phyloP scores from a whole-genome alignment of 2,888 invertebrate species.

The Drosophila macrospina region DNA sequence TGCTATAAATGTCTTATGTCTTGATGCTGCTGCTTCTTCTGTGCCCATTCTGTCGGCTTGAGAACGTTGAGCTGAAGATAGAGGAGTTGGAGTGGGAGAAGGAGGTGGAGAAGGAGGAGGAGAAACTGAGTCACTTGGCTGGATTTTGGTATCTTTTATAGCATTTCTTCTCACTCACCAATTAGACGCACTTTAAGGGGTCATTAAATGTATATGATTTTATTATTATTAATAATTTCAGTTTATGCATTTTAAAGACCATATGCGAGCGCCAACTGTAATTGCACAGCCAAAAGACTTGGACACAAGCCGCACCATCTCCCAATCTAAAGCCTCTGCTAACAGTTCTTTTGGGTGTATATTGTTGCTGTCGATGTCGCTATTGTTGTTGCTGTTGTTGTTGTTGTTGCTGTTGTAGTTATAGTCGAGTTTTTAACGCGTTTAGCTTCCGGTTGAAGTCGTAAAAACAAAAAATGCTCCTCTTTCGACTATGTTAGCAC shows the following conservation, averaged over 20 bases:
- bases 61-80: conserved; percentile 20
- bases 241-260: conserved; percentile 60
- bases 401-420: conserved; percentile 23
- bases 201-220: conserved; percentile 59
- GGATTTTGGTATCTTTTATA: conserved; percentile 49
- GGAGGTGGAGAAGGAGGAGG: neutral
- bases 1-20: conserved; percentile 70
- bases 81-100: conserved; percentile 5
- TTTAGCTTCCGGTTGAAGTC: conserved; percentile 65
- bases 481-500: conserved; percentile 48
- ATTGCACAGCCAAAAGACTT: conserved; percentile 40
- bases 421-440: conserved; percentile 52
- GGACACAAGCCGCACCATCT: conserved; percentile 11
- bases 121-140: neutral
- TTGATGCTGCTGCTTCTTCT: conserved; percentile 21
- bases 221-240: conserved; percentile 62
- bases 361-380: conserved; percentile 10
- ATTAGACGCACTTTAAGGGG: conserved; percentile 66
- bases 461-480: conserved; percentile 65
- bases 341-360: conserved; percentile 48
- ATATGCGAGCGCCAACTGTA: conserved; percentile 45
- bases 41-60: conserved; percentile 76
- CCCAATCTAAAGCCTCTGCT: conserved; percentile 14
- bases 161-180: conserved; percentile 46
- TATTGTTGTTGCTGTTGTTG: conserved; percentile 10